phyloP scores from a whole-genome alignment of 2,797 vertebrate species.

The Pseudochromis fuscus region DNA sequence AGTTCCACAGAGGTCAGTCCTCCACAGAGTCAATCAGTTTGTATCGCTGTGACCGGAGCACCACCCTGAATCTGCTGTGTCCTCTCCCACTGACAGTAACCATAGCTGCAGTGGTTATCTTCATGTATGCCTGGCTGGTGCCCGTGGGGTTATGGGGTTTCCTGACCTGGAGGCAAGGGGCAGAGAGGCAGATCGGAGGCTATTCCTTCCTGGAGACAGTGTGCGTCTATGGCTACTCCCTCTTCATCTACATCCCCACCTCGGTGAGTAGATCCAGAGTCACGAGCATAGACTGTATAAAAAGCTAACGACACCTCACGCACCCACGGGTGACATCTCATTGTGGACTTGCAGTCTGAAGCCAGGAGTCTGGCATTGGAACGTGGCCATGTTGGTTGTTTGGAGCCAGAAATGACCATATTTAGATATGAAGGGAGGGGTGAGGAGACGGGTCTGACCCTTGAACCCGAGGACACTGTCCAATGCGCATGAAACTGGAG shows the following conservation, averaged over 20 bases:
- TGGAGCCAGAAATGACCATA: too few relatives aligned
- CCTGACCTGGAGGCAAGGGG: conserved; percentile 87
- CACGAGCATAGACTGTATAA: too few relatives aligned
- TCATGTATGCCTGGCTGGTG: conserved; percentile 91
- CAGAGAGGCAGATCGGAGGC: conserved; percentile 76
- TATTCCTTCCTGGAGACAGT: conserved; percentile 91
- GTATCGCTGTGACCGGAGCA: neutral
- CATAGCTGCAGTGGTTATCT: conserved; percentile 86
- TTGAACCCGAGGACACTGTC: too few relatives aligned
- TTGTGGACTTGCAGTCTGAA: too few relatives aligned
- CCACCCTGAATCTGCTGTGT: neutral
- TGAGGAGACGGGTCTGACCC: too few relatives aligned
- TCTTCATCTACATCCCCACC: conserved; percentile 90
- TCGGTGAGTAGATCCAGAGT: conserved; percentile 84
- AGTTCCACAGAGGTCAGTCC: conserved; percentile 80
- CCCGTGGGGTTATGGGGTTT: conserved; percentile 90
- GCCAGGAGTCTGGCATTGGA: too few relatives aligned
- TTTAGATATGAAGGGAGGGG: too few relatives aligned
- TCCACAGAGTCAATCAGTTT: neutral
- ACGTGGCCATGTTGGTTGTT: too few relatives aligned
- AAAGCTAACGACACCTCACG: too few relatives aligned
- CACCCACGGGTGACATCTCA: too few relatives aligned
- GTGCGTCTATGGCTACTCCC: conserved; percentile 91
- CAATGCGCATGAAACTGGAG: too few relatives aligned
- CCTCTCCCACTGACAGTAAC: conserved; percentile 79